phyloP scores from a whole-genome alignment of 1,140 invertebrate species.

The Atta colombica region DNA sequence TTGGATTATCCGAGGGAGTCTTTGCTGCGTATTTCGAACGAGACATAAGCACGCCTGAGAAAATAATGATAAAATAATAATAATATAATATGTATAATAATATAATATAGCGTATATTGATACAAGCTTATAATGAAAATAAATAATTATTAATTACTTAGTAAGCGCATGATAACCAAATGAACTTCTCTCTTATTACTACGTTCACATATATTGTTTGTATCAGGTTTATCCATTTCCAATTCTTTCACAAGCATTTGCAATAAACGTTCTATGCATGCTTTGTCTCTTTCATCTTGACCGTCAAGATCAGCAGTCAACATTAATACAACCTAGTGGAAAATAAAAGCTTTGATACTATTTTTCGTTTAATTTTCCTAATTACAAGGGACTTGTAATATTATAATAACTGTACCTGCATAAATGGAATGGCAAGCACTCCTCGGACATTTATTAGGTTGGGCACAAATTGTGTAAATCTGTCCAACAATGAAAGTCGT shows the following conservation, averaged over 20 bases:
- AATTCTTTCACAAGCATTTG: conserved; percentile 92
- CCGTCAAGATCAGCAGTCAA: conserved; percentile 96
- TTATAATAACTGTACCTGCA: conserved; percentile 89
- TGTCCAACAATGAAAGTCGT: conserved; percentile 87
- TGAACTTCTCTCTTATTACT: conserved; percentile 93
- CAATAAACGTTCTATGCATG: conserved; percentile 92
- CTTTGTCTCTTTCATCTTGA: conserved; percentile 92
- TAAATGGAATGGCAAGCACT: conserved; percentile 94
- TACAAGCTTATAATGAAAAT: conserved; percentile 10
- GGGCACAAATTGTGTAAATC: conserved; percentile 89
- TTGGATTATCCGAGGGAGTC: conserved; percentile 88
- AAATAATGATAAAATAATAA: conserved; percentile 52
- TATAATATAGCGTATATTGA: conserved; percentile 30
- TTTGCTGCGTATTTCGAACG: conserved; percentile 90
- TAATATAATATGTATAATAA: not conserved
- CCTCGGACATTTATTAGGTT: conserved; percentile 90
- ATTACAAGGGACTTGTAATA: conserved; percentile 71
- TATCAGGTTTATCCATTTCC: conserved; percentile 90
- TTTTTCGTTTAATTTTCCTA: not conserved
- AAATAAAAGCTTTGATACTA: conserved; percentile 21
- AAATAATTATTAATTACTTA: conserved; percentile 87
- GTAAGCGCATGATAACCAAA: conserved; percentile 94
- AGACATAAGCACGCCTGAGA: conserved; percentile 92
- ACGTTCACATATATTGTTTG: conserved; percentile 87
- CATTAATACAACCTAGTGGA: conserved; percentile 93